These are phyloP conservation scores for Athalia circularis DNA, from an alignment of 2,888 invertebrate genomes.

Conservation along the genomic window DNA sequence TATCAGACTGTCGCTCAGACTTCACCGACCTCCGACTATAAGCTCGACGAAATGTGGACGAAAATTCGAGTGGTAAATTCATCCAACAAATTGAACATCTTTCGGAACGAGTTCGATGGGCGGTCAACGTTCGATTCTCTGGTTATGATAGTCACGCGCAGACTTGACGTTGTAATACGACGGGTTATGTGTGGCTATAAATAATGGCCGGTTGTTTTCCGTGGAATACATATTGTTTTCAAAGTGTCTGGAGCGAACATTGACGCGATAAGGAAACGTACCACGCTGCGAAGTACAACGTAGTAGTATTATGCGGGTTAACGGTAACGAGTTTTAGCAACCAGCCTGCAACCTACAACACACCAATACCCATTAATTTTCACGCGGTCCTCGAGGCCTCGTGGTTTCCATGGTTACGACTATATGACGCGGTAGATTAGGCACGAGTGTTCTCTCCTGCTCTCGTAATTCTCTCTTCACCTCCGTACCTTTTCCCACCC, in stretches of 20 bases:
- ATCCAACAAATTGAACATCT: too few relatives aligned
- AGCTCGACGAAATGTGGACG: too few relatives aligned
- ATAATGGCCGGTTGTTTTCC: neutral
- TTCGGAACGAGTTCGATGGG: too few relatives aligned
- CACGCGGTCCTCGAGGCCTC: constrained; percentile 18
- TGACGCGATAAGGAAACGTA: constrained; percentile 38
- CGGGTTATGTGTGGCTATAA: too few relatives aligned
- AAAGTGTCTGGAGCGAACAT: constrained; percentile 37
- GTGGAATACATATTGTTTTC: constrained; percentile 22
- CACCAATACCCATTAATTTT: constrained; percentile 35
- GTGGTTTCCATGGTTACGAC: constrained; percentile 22
- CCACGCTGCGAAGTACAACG: neutral
- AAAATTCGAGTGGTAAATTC: too few relatives aligned
- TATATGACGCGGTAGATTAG: constrained; percentile 37
- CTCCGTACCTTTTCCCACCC: neutral
- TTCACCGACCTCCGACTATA: too few relatives aligned
- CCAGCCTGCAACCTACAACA: constrained; percentile 30
- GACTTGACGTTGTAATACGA: too few relatives aligned
- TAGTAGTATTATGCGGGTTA: constrained; percentile 39
- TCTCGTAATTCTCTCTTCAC: neutral
- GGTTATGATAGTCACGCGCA: too few relatives aligned
- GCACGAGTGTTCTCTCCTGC: constrained; percentile 6
- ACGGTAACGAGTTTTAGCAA: constrained; percentile 36
- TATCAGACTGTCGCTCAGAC: too few relatives aligned
- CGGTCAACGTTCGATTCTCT: too few relatives aligned